Percentiles rank a stretch among this genome's conserved stretches.
Evolutionary conservation across 2,888 invertebrate species (phyloP).

Genomic region (Thymelicus lineola): DNA sequence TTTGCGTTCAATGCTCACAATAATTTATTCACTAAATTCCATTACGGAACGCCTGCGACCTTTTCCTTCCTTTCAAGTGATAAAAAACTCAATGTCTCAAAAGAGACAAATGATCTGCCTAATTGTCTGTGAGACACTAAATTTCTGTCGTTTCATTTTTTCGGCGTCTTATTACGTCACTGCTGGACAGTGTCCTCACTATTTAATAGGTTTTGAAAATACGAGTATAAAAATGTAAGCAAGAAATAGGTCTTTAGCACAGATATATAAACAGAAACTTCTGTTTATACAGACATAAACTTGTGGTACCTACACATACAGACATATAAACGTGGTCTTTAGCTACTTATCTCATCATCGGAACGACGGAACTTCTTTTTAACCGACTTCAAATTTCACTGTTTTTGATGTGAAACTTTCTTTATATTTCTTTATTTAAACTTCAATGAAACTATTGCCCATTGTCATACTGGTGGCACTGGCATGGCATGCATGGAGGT

Average conservation of each 20-base stretch:
- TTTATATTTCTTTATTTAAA: too few species aligned
- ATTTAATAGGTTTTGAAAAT: not conserved
- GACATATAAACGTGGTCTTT: too few species aligned
- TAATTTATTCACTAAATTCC: conserved; percentile 8
- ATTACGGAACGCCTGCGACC: conserved; percentile 7
- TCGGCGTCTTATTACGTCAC: conserved; percentile 26
- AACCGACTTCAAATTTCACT: too few species aligned
- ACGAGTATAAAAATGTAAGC: not conserved
- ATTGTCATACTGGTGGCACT: too few species aligned
- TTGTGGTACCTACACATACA: too few species aligned
- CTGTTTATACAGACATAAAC: too few species aligned
- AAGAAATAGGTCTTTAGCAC: not conserved
- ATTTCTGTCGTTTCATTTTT: conserved; percentile 30
- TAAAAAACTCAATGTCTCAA: conserved; percentile 34
- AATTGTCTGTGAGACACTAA: conserved; percentile 29
- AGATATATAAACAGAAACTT: too few species aligned
- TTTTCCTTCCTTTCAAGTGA: conserved; percentile 15
- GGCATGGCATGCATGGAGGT: too few species aligned
- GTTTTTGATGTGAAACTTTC: too few species aligned
- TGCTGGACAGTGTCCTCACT: not conserved
- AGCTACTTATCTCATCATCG: too few species aligned
- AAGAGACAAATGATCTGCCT: conserved; percentile 33
- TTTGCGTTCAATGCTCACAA: not conserved
- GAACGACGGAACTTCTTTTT: too few species aligned
- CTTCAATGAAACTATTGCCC: too few species aligned